Evolutionary conservation across 2,113 vertebrate species (phyloP).

Genomic region (Lamprologus speciosus): DNA sequence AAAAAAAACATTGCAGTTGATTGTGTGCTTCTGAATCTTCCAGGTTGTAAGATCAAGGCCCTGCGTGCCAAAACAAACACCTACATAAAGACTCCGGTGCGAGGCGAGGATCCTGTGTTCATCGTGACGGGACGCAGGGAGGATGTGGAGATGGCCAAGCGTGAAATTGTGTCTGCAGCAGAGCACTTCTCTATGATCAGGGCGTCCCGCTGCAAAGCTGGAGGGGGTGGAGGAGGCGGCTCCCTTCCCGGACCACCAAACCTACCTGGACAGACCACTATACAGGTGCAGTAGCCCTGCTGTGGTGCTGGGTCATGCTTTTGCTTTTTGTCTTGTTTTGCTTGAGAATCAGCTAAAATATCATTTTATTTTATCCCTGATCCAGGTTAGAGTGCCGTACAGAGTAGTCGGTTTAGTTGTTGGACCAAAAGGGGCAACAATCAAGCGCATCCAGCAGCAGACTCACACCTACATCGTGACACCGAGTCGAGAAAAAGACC

Average conservation of each 20-base stretch:
- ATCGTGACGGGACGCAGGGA: conserved; percentile 93
- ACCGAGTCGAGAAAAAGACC: conserved; percentile 92
- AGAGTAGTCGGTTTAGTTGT: conserved; percentile 93
- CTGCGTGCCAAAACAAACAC: conserved; percentile 96
- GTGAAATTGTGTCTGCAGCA: conserved; percentile 90
- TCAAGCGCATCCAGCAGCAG: conserved; percentile 96
- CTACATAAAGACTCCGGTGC: conserved; percentile 93
- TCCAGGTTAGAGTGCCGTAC: conserved; percentile 92
- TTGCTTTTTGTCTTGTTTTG: background rate
- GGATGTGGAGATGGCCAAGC: conserved; percentile 94
- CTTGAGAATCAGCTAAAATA: background rate
- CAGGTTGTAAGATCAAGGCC: conserved; percentile 98
- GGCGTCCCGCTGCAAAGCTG: conserved; percentile 83
- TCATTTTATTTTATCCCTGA: background rate
- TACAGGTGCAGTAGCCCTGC: conserved; percentile 76
- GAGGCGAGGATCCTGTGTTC: conserved; percentile 91
- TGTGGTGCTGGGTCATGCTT: background rate
- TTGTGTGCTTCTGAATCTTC: background rate
- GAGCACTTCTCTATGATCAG: conserved; percentile 98
- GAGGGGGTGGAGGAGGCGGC: conserved; percentile 52
- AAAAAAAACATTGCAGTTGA: background rate
- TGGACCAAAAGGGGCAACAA: conserved; percentile 95
- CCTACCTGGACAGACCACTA: conserved; percentile 92
- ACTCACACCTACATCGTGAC: conserved; percentile 98
- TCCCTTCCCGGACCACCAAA: conserved; percentile 82